Percentiles rank a stretch among this genome's conserved stretches.
Evolutionary conservation across 2,888 invertebrate genomes (phyloP).

Genomic region (Salticus scenicus): DNA sequence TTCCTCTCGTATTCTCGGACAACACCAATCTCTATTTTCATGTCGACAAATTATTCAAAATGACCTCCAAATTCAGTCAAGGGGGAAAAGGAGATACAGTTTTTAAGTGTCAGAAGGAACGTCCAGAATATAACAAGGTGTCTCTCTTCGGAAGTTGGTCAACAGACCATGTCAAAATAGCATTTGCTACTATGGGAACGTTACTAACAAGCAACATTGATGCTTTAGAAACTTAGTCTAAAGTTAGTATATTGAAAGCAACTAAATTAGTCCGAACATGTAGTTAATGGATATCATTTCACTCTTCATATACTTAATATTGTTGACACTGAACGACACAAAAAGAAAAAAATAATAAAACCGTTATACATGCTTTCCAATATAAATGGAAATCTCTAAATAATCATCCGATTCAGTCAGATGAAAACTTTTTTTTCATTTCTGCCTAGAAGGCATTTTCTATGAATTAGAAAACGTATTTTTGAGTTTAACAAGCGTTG

Average conservation of each 20-base stretch:
- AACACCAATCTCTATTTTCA: not conserved
- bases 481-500: too few relatives aligned
- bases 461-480: not conserved
- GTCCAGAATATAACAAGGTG: not conserved
- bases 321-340: too few relatives aligned
- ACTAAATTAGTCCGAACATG: too few relatives aligned
- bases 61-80: slow-evolving; percentile 27
- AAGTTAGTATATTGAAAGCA: too few relatives aligned
- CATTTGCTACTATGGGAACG: too few relatives aligned
- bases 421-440: not conserved
- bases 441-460: not conserved
- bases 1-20: not conserved
- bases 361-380: too few relatives aligned
- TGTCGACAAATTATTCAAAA: slow-evolving; percentile 21
- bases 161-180: slow-evolving; percentile 41
- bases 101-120: slow-evolving; percentile 6
- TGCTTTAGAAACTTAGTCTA: too few relatives aligned
- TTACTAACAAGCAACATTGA: too few relatives aligned
- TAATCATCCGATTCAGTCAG: not conserved
- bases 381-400: not conserved
- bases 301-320: too few relatives aligned
- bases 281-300: too few relatives aligned
- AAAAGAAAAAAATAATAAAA: too few relatives aligned
- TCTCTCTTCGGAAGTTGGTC: slow-evolving; percentile 28
- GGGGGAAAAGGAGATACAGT: slow-evolving; percentile 10